A percentile compares a stretch with the other conserved stretches of the same genome.
Evolutionary conservation across 1,140 invertebrate species (phyloP).

Genomic region (Heliconius melpomene): DNA sequence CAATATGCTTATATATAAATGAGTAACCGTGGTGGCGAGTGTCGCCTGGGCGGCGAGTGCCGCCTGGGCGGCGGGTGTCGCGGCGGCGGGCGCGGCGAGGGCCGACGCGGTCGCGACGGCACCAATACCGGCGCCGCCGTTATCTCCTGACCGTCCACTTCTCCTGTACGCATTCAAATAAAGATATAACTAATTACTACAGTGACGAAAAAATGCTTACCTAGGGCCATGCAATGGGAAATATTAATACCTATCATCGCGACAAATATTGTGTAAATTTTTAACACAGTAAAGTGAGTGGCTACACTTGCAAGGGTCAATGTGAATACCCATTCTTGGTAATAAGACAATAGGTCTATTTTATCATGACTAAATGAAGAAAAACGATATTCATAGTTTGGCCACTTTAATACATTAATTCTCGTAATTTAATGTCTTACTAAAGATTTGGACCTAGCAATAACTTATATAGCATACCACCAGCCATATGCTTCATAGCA

Average conservation of each 20-base stretch:
- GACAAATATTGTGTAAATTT: too few species aligned
- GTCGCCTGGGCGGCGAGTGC: conserved; percentile 83
- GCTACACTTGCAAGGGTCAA: too few species aligned
- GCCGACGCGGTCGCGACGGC: conserved; percentile 84
- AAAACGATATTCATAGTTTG: too few species aligned
- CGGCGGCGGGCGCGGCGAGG: conserved; percentile 75
- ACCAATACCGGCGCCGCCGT: conserved; percentile 94
- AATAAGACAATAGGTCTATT: conserved; percentile 59
- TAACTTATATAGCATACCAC: conserved; percentile 83
- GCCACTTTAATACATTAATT: too few species aligned
- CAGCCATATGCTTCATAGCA: conserved; percentile 98
- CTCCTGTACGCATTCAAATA: conserved; percentile 75
- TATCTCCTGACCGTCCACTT: conserved; percentile 96
- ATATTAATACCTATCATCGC: too few species aligned
- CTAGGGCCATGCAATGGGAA: too few species aligned
- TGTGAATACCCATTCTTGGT: too few species aligned
- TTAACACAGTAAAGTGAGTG: too few species aligned
- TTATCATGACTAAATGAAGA: too few species aligned
- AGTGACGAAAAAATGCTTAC: too few species aligned
- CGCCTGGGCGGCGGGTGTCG: conserved; percentile 49
- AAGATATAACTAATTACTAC: too few species aligned
- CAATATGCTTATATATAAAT: neutral
- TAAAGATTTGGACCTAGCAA: neutral
- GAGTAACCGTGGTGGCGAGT: conserved; percentile 81
- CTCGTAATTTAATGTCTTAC: too few species aligned